Evolutionary conservation across 1,140 invertebrate species (phyloP), one percentile per base, ranked within the genome.

Genomic region (Papilio xuthus): DNA sequence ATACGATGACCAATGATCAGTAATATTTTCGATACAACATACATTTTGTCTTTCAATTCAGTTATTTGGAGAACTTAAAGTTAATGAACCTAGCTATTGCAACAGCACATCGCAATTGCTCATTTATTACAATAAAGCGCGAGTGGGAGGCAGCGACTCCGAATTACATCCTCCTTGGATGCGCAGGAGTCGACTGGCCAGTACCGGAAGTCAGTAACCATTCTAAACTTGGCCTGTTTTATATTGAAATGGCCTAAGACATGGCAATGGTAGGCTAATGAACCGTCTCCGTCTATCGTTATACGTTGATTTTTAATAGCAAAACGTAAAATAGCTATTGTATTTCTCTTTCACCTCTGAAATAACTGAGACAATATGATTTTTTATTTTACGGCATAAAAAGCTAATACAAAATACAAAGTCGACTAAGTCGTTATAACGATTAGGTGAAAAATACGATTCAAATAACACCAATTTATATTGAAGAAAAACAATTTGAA

Each of bases 161-260:
- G 56, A 63, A 76, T 76, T 76, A 60, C 74, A 76, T 76, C 74
- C 74, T 76, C 53, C 13, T 32, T 37, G 26, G n/a, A 74, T 73
- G 37, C 41, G 41, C 71, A 75, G 32, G 23, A 23, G 37, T 60
- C 53, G 74, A 32, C 23, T 60, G 70, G 41, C 71, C 28, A 60
- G 23, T 23, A 41, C 12, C 53, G 74, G 74, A 76, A 60, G 53
- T 60, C 74, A 41, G 53, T 74, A 76, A 76, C 53, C 74, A 76
- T 60, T 76, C 53, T 76, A 76, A 76, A 76, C 74, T 76, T 76
- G 74, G 74, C 53, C 74, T 41, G 53, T 56, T 76, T 76, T 60
- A 41, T 41, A 76, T 76, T 41, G 56, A 60, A 37, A 20, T 15
- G 26, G 72, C 47, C 72, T 47, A 56, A 75, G 72, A 47, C 23